Percentiles rank a stretch among this genome's conserved stretches.
These are phyloP conservation scores for Muscina levida DNA, from an alignment of 2,888 invertebrate species.

Conservation along the genomic window DNA sequence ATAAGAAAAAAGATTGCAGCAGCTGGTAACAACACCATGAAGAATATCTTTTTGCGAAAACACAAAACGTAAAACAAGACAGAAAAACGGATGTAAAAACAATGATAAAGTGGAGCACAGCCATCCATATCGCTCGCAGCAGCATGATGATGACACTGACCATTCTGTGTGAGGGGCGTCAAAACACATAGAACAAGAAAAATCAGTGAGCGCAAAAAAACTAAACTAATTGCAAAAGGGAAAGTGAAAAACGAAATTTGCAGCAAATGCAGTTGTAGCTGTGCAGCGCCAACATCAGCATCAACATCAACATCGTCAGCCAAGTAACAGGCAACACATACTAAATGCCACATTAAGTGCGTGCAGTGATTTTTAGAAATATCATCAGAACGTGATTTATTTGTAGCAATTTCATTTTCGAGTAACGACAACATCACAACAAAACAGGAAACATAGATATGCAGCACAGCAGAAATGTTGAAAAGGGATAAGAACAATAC, in stretches of 20 bases:
- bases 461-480: no score
- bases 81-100: no score
- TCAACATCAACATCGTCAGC: no score
- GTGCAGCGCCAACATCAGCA: not conserved
- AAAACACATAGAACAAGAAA: not conserved
- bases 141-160: not conserved
- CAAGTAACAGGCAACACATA: not conserved
- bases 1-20: not conserved
- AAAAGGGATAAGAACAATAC: no score
- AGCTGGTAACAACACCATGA: no score
- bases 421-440: not conserved
- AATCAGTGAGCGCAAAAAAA: no score
- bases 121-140: not conserved
- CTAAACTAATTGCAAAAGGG: no score
- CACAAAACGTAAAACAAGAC: no score
- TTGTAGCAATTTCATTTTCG: constrained; percentile 54
- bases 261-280: not conserved
- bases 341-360: constrained; percentile 59
- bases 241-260: no score
- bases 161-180: not conserved
- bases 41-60: no score
- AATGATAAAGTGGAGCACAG: no score
- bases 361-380: constrained; percentile 61
- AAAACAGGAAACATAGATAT: no score
- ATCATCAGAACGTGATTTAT: constrained; percentile 64